Percentiles rank a stretch among this genome's conserved stretches.
phyloP scores from a whole-genome alignment of 2,797 vertebrate genomes.

The Adelosebastes latens region DNA sequence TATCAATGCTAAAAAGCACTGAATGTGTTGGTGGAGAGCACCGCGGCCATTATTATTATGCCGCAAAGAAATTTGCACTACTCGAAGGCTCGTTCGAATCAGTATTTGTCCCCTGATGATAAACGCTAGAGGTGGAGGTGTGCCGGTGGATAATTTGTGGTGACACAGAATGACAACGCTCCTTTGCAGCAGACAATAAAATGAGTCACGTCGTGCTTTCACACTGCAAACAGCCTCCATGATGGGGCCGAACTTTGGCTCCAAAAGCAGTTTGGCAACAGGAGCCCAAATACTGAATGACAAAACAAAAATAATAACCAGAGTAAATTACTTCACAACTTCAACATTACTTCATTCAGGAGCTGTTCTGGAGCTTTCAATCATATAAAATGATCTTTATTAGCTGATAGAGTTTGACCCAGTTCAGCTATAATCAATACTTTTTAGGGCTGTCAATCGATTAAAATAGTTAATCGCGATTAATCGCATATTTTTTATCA shows the following conservation, averaged over 20 bases:
- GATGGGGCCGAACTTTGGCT: background rate
- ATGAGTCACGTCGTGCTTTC: conserved; percentile 7
- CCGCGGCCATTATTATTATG: conserved; percentile 12
- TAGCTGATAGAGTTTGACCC: too few relatives aligned
- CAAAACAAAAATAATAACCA: background rate
- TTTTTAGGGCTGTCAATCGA: too few relatives aligned
- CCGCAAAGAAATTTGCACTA: conserved; percentile 44
- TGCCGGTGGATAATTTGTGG: background rate
- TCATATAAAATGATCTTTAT: background rate
- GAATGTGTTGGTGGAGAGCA: conserved; percentile 52
- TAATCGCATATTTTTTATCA: too few relatives aligned
- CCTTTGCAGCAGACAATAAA: background rate
- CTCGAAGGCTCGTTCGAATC: background rate
- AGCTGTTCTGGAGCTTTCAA: background rate
- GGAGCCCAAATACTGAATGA: background rate
- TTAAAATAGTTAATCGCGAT: too few relatives aligned
- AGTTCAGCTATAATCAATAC: background rate
- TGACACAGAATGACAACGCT: background rate
- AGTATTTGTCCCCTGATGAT: conserved; percentile 1
- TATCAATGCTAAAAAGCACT: conserved; percentile 9
- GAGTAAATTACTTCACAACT: background rate
- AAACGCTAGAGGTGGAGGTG: background rate
- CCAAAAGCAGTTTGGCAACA: background rate
- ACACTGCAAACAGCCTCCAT: conserved; percentile 9
- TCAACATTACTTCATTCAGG: background rate